A percentile compares a stretch with the other conserved stretches of the same genome.
These are phyloP conservation scores for Acronicta alni DNA, from an alignment of 2,888 invertebrate genomes.

Conservation along the genomic window DNA sequence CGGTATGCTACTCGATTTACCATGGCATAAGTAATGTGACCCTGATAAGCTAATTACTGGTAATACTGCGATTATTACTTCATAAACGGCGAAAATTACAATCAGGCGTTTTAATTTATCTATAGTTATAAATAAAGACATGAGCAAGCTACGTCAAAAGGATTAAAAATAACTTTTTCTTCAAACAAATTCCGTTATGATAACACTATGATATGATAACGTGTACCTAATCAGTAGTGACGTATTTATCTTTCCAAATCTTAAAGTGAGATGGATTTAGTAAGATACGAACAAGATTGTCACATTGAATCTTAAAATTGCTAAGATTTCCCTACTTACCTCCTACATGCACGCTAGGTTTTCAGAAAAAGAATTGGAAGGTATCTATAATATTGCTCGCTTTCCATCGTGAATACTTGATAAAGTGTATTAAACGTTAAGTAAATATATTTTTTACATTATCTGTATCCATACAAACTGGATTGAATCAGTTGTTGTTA, in stretches of 20 bases:
- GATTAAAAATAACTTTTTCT: constrained; percentile 74
- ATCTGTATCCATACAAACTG: too few relatives aligned
- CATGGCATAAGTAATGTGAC: constrained; percentile 34
- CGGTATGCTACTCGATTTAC: constrained; percentile 31
- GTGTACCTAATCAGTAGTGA: constrained; percentile 37
- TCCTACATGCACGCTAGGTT: too few relatives aligned
- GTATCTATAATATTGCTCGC: too few relatives aligned
- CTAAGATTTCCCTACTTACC: too few relatives aligned
- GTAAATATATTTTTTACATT: too few relatives aligned
- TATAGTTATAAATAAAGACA: constrained; percentile 58
- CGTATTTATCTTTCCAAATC: constrained; percentile 23
- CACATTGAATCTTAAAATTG: too few relatives aligned
- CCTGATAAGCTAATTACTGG: constrained; percentile 37
- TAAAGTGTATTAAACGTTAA: too few relatives aligned
- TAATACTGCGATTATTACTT: constrained; percentile 30
- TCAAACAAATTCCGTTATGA: constrained; percentile 71
- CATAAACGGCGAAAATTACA: constrained; percentile 42
- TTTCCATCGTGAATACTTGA: too few relatives aligned
- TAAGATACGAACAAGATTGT: constrained; percentile 35
- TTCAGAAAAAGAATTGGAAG: too few relatives aligned
- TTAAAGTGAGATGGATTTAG: constrained; percentile 24
- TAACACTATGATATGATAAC: constrained; percentile 66
- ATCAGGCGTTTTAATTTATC: constrained; percentile 55
- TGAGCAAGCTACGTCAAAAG: constrained; percentile 64
- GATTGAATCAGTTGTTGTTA: too few relatives aligned